These are phyloP conservation scores for Carettochelys insculpta DNA, from an alignment of 2,113 vertebrate species.

Conservation along the genomic window DNA sequence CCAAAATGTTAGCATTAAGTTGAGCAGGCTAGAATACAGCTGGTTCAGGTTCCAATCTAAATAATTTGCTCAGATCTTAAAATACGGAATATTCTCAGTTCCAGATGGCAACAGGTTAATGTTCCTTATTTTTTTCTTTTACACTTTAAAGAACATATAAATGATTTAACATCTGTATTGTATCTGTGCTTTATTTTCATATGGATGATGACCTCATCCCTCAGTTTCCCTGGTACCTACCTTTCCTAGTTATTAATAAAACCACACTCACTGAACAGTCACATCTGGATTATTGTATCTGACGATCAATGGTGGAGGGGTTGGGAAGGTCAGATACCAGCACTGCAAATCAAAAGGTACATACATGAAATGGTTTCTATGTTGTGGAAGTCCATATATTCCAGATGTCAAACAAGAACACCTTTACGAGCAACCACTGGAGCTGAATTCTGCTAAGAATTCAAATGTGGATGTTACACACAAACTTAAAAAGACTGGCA, in stretches of 20 bases:
- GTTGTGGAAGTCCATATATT: slow-evolving; percentile 3
- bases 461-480: background rate
- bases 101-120: background rate
- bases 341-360: slow-evolving; percentile 15
- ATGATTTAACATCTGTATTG: background rate
- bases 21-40: background rate
- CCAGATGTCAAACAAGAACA: slow-evolving; percentile 19
- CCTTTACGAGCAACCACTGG: background rate
- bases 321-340: background rate
- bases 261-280: background rate
- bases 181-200: background rate
- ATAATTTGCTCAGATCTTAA: slow-evolving; percentile 12
- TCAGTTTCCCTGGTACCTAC: background rate
- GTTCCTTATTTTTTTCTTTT: background rate
- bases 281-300: slow-evolving; percentile 45
- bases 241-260: background rate
- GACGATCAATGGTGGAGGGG: background rate
- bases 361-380: background rate
- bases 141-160: background rate
- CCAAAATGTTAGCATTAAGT: background rate
- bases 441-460: background rate
- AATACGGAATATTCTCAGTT: background rate
- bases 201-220: background rate
- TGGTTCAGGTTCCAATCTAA: background rate
- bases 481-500: background rate